Base-by-base conservation (phyloP, 2,797 vertebrate genomes). In the Anas bernieri region DNA sequence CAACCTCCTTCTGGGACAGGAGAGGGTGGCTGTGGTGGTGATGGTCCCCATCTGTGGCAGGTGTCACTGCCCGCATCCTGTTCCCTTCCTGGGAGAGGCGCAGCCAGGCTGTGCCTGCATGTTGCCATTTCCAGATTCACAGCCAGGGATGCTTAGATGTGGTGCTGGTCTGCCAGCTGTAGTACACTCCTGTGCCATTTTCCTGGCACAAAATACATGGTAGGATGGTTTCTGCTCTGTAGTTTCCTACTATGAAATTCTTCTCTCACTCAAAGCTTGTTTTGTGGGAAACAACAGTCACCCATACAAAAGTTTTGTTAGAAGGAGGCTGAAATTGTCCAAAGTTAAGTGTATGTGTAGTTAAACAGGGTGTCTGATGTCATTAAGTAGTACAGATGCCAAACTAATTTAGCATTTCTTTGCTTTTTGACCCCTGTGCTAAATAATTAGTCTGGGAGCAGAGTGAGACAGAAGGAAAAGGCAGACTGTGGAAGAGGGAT, bases 121-220 rank as follows among this genome's bases (percentile, higher is more conserved):
- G 48, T 17, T 73, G 83, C 52, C 52, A 68, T 45, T 37, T 1
- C 5, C 0, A 4, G 58, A n/a, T 28, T 23, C 54, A 7, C 0
- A 6, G 64, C 3, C 3, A 77, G 31, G 0, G 0, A n/a, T 39
- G 64, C 73, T 31, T 5, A 9, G 11, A 4, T 13, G 11, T 17
- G 9, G 28, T 11, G 25, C 58, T 72, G 8, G 6, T 2, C 67
- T 89, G 80, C 66, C 56, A 52, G 43, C 92, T 94, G 94, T 83
- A 91, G 82, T 30, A 87, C 15, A 3, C 35, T 90, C 70, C 52
- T 76, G 72, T 92, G 86, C 72, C 63, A 25, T 86, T 94, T 89
- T 73, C 61, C 61, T 92, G 46, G 73, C 59, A 70, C 52, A 79
- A 90, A 83, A 78, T 75, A 45, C 5, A 18, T 67, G 37, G 45